Evolutionary conservation across 2,888 invertebrate genomes (phyloP).

Genomic region (Blastobasis adustella): DNA sequence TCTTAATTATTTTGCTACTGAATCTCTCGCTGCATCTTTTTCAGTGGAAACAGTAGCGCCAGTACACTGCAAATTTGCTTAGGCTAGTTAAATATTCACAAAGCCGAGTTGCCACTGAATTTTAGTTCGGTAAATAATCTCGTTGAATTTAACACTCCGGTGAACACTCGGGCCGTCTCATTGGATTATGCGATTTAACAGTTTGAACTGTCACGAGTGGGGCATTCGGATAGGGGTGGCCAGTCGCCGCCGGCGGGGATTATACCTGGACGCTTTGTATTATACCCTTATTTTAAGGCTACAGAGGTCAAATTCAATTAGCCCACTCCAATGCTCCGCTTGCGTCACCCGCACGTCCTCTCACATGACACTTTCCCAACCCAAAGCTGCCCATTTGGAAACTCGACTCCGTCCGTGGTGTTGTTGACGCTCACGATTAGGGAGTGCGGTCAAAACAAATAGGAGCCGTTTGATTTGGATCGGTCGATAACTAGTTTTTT

Average conservation of each 20-base stretch:
- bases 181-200: slow-evolving; percentile 64
- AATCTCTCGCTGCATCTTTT: not conserved
- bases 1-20: not conserved
- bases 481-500: not conserved
- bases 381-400: slow-evolving; percentile 16
- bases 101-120: not conserved
- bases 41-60: not conserved
- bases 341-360: slow-evolving; percentile 22
- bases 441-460: slow-evolving; percentile 14
- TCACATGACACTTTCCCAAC: slow-evolving; percentile 29
- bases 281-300: slow-evolving; percentile 21
- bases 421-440: slow-evolving; percentile 22
- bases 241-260: slow-evolving; percentile 32
- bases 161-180: slow-evolving; percentile 46
- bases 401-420: slow-evolving; percentile 14
- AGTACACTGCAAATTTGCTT: not conserved
- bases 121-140: slow-evolving; percentile 1
- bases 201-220: slow-evolving; percentile 49
- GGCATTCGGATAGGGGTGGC: slow-evolving; percentile 46
- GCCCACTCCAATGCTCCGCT: slow-evolving; percentile 17
- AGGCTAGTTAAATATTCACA: not conserved
- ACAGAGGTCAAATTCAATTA: slow-evolving; percentile 19
- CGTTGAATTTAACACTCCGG: slow-evolving; percentile 32
- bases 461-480: not conserved
- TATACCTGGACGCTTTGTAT: slow-evolving; percentile 12